These are phyloP conservation scores for Chloropsis hardwickii DNA, from an alignment of 2,113 vertebrate species.

Conservation along the genomic window DNA sequence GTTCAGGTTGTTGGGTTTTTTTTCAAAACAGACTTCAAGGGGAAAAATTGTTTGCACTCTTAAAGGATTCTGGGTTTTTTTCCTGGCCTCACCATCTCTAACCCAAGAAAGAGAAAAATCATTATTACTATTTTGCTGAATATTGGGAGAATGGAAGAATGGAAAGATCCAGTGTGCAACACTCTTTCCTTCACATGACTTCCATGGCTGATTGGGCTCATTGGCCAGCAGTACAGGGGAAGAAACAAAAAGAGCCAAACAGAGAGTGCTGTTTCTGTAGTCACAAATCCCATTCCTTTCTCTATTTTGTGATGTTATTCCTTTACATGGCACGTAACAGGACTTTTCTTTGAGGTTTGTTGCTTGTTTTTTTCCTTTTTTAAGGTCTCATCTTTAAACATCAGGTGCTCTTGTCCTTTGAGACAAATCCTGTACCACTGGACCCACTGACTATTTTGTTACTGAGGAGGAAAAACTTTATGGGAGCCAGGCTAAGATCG, in stretches of 20 bases:
- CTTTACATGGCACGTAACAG: not conserved
- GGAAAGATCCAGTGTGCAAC: not conserved
- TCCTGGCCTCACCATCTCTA: not conserved
- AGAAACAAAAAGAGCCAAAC: not conserved
- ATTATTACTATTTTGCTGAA: not conserved
- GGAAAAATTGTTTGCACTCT: not conserved
- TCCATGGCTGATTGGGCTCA: not conserved
- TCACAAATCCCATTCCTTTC: not conserved
- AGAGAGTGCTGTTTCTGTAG: not conserved
- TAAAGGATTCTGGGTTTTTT: not conserved
- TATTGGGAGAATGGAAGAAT: not conserved
- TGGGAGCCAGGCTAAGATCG: not conserved
- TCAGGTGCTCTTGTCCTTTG: not conserved
- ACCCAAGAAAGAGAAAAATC: conserved; percentile 7
- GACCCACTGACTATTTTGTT: not conserved
- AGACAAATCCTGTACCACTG: not conserved
- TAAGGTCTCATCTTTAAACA: not conserved
- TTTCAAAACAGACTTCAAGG: not conserved
- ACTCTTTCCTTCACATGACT: not conserved
- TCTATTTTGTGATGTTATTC: not conserved
- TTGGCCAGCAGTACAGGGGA: not conserved
- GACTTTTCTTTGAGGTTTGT: not conserved
- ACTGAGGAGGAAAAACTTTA: not conserved
- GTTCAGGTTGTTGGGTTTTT: not conserved
- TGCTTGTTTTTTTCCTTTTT: not conserved